Conservation (phyloP, 2,113 vertebrate genomes). For the Trogon surrucura region DNA sequence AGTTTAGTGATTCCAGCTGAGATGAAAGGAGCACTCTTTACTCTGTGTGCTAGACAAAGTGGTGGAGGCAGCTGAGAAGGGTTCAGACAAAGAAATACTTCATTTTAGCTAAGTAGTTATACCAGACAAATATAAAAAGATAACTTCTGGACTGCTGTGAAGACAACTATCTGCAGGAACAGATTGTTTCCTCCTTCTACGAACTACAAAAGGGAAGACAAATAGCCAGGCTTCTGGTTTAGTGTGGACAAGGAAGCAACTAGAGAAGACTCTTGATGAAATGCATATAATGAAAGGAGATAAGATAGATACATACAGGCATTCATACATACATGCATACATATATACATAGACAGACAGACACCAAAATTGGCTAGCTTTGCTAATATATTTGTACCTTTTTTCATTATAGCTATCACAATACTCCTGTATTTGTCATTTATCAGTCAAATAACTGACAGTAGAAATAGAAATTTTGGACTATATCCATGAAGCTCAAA, state of each 20-base stretch:
- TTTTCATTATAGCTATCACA: neutral
- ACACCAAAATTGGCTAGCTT: neutral
- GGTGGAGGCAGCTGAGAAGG: neutral
- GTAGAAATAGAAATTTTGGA: neutral
- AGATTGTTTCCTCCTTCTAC: neutral
- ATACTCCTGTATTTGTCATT: neutral
- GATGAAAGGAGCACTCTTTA: neutral
- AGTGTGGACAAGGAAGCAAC: neutral
- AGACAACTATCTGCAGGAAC: neutral
- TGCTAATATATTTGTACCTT: neutral
- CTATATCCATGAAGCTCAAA: neutral
- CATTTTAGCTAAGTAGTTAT: neutral
- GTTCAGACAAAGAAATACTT: neutral
- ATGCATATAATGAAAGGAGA: neutral
- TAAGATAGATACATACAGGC: neutral
- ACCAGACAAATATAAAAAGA: neutral
- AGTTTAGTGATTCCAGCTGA: neutral
- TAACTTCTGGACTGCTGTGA: neutral
- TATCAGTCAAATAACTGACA: neutral
- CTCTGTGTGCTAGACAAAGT: neutral
- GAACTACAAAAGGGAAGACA: neutral
- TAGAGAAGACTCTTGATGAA: neutral
- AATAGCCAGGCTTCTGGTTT: neutral
- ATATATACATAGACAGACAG: neutral
- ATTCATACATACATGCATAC: neutral